Percentiles rank a stretch among this genome's conserved stretches.
Conservation (phyloP, 2,113 vertebrate genomes). For the Nothocercus nigrocapillus region DNA sequence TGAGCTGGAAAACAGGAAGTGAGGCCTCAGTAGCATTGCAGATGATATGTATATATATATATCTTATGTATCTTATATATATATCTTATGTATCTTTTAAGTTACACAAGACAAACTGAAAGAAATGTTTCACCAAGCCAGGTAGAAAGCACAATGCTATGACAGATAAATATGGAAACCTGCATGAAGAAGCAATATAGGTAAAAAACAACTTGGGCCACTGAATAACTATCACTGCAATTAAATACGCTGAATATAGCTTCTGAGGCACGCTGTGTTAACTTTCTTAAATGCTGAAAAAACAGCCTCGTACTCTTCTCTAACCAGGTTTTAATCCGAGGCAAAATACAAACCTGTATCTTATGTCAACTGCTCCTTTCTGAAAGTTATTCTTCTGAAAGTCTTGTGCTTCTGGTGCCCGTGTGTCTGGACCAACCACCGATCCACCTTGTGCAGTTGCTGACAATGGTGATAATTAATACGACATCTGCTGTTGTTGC, state of each 20-base stretch:
- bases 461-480: slow-evolving; percentile 24
- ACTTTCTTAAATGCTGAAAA: neutral
- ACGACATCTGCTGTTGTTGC: neutral
- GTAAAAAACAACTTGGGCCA: neutral
- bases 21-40: neutral
- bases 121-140: neutral
- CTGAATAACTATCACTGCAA: neutral
- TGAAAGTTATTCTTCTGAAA: neutral
- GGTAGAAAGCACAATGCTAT: neutral
- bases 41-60: neutral
- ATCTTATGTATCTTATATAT: neutral
- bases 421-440: neutral
- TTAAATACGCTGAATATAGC: neutral
- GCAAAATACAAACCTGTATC: neutral
- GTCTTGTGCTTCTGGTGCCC: neutral
- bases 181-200: neutral
- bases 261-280: neutral
- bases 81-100: neutral
- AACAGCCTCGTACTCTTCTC: neutral
- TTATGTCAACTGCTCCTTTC: neutral
- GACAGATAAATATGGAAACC: neutral
- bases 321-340: slow-evolving; percentile 20
- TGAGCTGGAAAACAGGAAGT: neutral
- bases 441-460: neutral
- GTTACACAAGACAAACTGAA: neutral